Evolutionary conservation across 1,140 invertebrate genomes (phyloP), one percentile per base, ranked within the genome.

Genomic region (Wiebesia pumilae): DNA sequence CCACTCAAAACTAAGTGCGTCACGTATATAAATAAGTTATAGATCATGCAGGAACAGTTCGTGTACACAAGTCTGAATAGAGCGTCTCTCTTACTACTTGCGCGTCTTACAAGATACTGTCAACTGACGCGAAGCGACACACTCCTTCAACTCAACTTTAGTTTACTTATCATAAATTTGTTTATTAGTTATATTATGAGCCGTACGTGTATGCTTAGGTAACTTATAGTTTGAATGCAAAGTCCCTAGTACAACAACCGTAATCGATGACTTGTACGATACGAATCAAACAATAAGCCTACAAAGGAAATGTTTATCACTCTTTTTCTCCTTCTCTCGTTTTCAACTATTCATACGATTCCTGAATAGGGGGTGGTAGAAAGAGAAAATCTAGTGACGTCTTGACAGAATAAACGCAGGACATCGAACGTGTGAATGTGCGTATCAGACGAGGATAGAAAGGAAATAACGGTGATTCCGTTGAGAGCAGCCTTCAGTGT

Each of bases 351-450:
- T 9, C 4, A 69, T 69, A 35, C 7, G n/a, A 67, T 84, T 67
- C 33, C 40, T 38, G 83, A 51, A 19, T 24, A 65, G 24, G 35
- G 24, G 75, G 12, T 58, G 69, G 12, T 27, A 24, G 40, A 30
- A 62, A 73, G 80, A 78, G 67, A 27, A 30, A 75, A 33, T n/a
- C 19, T 71, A 67, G 79, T 67, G 69, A 69, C 38, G 35, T 87
- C 81, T 83, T 79, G 85, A 78, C 85, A 79, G 85, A 62, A 83
- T 83, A 83, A 87, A 78, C 43, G 43, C 27, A 40, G 30, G 54
- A 35, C 75, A 62, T 71, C 24, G 54, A 38, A 58, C 38, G 75
- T 51, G 38, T 43, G 58, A 58, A 78, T 30, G 40, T 67, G 65
- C 35, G 83, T 78, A 62, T 38, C 38, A 33, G 33, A 3, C 24